Evolutionary conservation across 2,797 vertebrate genomes (phyloP).

Genomic region (Borostomias antarcticus): DNA sequence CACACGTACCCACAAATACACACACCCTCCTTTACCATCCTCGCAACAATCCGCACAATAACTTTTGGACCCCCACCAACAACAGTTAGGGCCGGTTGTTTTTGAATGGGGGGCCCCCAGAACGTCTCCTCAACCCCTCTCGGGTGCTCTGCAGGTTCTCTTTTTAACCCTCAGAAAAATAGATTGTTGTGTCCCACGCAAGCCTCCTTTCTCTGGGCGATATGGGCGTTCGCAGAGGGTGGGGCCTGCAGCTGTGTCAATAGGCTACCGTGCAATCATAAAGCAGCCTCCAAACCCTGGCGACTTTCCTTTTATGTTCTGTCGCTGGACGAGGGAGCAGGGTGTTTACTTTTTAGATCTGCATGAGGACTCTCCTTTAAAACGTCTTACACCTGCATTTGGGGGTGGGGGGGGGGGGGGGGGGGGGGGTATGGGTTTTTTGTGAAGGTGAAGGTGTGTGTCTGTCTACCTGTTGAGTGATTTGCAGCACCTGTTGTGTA

Average conservation of each 20-base stretch:
- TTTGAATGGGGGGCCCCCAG: conserved; percentile 57
- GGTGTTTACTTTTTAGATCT: conserved; percentile 60
- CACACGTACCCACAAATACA: conserved; percentile 19
- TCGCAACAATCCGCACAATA: conserved; percentile 45
- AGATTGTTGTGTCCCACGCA: conserved; percentile 62
- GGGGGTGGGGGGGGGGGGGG: not conserved
- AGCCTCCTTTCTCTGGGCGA: conserved; percentile 56
- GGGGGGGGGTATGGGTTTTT: not conserved
- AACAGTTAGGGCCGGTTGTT: conserved; percentile 44
- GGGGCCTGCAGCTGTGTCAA: conserved; percentile 81
- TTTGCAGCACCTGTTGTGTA: conserved; percentile 64
- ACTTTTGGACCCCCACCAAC: conserved; percentile 42
- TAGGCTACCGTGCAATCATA: conserved; percentile 65
- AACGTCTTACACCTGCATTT: conserved; percentile 63
- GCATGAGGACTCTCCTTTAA: conserved; percentile 45
- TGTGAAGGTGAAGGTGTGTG: conserved; percentile 10
- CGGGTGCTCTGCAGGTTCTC: conserved; percentile 40
- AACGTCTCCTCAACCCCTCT: conserved; percentile 47
- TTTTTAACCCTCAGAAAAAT: conserved; percentile 69
- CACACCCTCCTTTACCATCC: conserved; percentile 5
- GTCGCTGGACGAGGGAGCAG: conserved; percentile 56
- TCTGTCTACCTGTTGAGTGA: conserved; percentile 60
- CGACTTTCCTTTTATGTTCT: conserved; percentile 66
- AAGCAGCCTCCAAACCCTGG: conserved; percentile 60
- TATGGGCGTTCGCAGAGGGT: conserved; percentile 61